Percentiles rank a stretch among this genome's conserved stretches.
These are phyloP conservation scores for Pristionchus entomophagus DNA, from an alignment of 2,888 invertebrate species.

Conservation along the genomic window DNA sequence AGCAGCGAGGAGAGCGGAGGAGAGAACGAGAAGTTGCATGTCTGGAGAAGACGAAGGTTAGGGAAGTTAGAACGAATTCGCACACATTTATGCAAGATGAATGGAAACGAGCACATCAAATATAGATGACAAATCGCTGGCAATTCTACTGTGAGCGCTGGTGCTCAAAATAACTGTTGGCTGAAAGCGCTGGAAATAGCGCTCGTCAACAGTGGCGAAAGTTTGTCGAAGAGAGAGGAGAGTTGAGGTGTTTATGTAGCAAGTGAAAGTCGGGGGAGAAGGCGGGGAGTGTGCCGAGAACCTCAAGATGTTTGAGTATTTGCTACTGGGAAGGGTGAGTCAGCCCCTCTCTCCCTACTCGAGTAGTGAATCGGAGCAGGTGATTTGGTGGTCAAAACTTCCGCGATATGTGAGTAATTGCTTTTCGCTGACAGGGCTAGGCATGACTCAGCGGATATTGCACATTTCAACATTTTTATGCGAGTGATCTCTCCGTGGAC, in stretches of 20 bases:
- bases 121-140: not conserved
- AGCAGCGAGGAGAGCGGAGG: not conserved
- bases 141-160: not conserved
- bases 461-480: not conserved
- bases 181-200: not conserved
- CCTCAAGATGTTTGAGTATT: not conserved
- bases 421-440: not conserved
- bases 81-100: not conserved
- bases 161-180: not conserved
- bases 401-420: too few relatives aligned
- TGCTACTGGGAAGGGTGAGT: not conserved
- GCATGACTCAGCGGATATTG: not conserved
- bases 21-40: not conserved
- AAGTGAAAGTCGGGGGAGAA: not conserved
- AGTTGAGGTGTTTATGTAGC: conserved; percentile 6
- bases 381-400: not conserved
- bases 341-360: not conserved
- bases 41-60: not conserved
- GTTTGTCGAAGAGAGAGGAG: not conserved
- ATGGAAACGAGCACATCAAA: not conserved
- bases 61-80: not conserved
- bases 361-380: not conserved
- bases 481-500: too few relatives aligned
- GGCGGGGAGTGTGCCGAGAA: not conserved
- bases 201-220: not conserved